These are phyloP conservation scores for Apodemia mormo DNA, from an alignment of 2,888 invertebrate genomes.

Conservation along the genomic window DNA sequence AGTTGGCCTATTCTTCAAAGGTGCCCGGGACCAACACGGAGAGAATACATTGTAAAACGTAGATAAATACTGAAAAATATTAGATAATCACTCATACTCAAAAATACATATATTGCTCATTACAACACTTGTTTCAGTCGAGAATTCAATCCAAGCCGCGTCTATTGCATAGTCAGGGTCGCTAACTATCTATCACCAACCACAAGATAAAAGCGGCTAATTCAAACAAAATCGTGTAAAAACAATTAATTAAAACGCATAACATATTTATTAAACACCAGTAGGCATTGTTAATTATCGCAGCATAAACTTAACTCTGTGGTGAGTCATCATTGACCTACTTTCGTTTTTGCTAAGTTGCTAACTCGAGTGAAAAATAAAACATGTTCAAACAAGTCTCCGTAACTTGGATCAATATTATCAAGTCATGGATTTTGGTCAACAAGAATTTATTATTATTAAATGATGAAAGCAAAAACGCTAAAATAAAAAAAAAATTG, in stretches of 20 bases:
- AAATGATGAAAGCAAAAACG: no score
- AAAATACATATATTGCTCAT: no score
- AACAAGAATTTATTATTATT: not conserved
- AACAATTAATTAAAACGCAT: not conserved
- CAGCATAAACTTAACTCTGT: not conserved
- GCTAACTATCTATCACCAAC: not conserved
- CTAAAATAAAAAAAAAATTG: no score
- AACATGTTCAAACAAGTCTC: conserved; percentile 6
- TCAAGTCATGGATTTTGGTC: not conserved
- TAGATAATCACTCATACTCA: no score
- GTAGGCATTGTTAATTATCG: not conserved
- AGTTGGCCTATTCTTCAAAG: no score
- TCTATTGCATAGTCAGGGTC: no score
- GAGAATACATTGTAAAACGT: no score
- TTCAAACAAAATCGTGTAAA: not conserved
- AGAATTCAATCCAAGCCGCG: no score
- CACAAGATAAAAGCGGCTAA: not conserved
- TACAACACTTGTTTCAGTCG: no score
- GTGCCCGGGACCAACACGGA: no score
- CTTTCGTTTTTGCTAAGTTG: not conserved
- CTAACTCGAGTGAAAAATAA: conserved; percentile 17
- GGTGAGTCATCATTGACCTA: conserved; percentile 6
- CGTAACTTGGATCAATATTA: not conserved
- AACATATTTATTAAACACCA: not conserved
- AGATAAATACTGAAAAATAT: no score